These are phyloP conservation scores for Peromyscus melanophrys DNA, from an alignment of 2,797 vertebrate genomes.

Conservation along the genomic window DNA sequence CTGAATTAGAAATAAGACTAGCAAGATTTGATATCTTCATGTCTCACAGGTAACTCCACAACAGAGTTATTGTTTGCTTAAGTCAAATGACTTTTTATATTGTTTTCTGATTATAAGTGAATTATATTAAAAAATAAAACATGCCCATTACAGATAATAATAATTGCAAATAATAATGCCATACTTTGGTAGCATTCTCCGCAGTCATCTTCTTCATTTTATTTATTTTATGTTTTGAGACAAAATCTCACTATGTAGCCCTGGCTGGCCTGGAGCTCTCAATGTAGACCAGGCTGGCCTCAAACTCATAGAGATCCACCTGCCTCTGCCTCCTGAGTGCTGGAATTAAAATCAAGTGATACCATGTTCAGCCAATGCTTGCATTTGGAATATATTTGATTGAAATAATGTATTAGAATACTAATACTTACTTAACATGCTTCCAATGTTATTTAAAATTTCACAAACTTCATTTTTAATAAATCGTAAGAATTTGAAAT, in stretches of 20 bases:
- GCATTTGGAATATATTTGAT: conserved; percentile 18
- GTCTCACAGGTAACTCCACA: conserved; percentile 18
- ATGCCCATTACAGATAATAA: conserved; percentile 27
- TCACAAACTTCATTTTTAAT: conserved; percentile 50
- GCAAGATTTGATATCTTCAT: neutral
- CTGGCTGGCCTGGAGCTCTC: neutral
- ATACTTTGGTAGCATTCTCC: conserved; percentile 38
- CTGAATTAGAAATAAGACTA: neutral
- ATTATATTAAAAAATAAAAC: conserved; percentile 63
- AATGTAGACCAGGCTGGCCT: neutral
- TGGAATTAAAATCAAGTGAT: neutral
- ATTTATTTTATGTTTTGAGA: neutral
- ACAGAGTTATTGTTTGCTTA: conserved; percentile 10
- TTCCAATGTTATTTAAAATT: conserved; percentile 39
- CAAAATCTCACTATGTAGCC: neutral
- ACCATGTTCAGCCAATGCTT: neutral
- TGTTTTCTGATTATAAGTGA: conserved; percentile 40
- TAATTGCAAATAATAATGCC: conserved; percentile 15
- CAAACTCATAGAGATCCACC: neutral
- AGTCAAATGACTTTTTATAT: neutral
- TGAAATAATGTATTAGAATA: conserved; percentile 4
- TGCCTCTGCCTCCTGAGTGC: neutral
- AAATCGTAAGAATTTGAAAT: conserved; percentile 43
- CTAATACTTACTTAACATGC: conserved; percentile 43
- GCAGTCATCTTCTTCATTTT: conserved; percentile 36